Base-by-base conservation (phyloP, 2,797 vertebrate species). In the Brachyalestes nurse region DNA sequence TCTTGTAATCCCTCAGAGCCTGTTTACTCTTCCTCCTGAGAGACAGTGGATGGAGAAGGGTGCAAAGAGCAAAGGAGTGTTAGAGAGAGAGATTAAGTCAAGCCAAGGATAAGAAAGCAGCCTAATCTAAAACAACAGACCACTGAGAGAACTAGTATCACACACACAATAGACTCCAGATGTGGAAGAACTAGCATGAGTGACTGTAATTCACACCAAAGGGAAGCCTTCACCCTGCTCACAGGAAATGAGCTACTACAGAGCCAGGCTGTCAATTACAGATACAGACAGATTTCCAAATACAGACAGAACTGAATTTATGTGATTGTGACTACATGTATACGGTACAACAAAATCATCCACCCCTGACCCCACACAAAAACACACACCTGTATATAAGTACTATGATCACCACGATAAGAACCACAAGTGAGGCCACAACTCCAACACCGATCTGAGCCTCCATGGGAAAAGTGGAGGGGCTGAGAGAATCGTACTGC, bases 11-110 rank as follows among this genome's bases (percentile, higher is more conserved):
- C 81, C 97, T 93, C 79, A 99, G 89, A 70, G 98, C 98, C 92
- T 98, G 97, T 83, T 99, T 99, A 88, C 98, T 99, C 91, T 99
- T 99, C 84, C 97, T 96, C 94, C 98, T 99, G 72, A 23, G 40
- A 45, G 23, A 78, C 23, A 38, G 38, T 69, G 13, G n/a, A 21
- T 1, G n/a, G 70, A 51, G 8, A 5, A 55, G 13, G 14, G 42
- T 10, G 42, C 45, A 49, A n/a, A 7, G 49, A 67, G 42, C 5
- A 61, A 61, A 4, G 38, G 28, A n/a, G 25, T 8, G 38, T 65
- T 49, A 60, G 23, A 64, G 42, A 57, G 34, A 47, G 47, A 69
- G 61, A 74, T 78, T 40, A 73, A 67, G 25, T 73, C 60, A 51
- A 25, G 47, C 40, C 6, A 6, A 45, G 51, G 23, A 77, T 47